Percentiles rank a stretch among this genome's conserved stretches.
Evolutionary conservation across 2,113 vertebrate genomes (phyloP).

Genomic region (Numida meleagris): DNA sequence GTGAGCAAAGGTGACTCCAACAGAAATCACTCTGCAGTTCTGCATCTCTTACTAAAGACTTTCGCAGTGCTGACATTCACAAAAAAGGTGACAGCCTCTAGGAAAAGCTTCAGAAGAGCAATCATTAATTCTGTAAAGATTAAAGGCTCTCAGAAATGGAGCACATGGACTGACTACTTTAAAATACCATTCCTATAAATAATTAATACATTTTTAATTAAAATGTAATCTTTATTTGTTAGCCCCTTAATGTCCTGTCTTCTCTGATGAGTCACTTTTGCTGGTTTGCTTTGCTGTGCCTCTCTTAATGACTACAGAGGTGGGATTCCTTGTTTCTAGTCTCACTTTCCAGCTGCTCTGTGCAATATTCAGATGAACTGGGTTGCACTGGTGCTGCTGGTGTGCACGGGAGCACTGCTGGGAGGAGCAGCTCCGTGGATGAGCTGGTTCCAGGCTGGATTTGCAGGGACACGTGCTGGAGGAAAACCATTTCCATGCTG

Average conservation of each 20-base stretch:
- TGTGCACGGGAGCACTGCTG: fast-evolving
- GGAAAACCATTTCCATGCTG: neutral
- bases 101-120: neutral
- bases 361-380: neutral
- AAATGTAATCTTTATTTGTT: neutral
- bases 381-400: neutral
- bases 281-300: neutral
- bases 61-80: neutral
- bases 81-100: neutral
- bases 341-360: neutral
- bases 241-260: neutral
- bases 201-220: neutral
- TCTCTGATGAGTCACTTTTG: neutral
- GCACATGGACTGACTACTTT: fast-evolving
- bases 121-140: neutral
- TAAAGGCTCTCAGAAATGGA: neutral
- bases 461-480: neutral
- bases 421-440: neutral
- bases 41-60: neutral
- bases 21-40: neutral
- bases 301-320: neutral
- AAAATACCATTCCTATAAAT: neutral
- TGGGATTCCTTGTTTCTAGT: neutral
- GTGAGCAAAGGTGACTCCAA: neutral
- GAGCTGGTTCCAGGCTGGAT: neutral